These are phyloP conservation scores for Caretta caretta DNA, from an alignment of 2,113 vertebrate species.

Conservation along the genomic window DNA sequence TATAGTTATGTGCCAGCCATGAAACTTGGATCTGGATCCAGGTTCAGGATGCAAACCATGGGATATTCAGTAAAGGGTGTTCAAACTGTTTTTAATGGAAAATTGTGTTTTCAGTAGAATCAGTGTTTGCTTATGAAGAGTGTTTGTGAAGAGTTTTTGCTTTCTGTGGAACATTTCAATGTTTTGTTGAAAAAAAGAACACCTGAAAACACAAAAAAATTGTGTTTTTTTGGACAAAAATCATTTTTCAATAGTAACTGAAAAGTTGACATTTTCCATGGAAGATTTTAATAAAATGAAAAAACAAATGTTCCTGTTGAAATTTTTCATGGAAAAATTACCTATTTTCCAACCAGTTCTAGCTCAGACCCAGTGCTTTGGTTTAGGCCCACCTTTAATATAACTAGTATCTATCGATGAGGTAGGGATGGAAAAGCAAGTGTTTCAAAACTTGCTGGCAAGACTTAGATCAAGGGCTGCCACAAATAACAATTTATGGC, in stretches of 20 bases:
- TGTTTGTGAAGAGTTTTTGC: not conserved
- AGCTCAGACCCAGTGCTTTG: not conserved
- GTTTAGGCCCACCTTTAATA: not conserved
- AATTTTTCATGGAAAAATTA: not conserved
- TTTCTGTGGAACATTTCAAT: not conserved
- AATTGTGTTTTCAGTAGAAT: not conserved
- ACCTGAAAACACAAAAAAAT: too few relatives aligned
- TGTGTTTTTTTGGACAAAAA: not conserved
- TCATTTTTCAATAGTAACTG: not conserved
- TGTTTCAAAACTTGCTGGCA: not conserved
- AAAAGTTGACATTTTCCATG: not conserved
- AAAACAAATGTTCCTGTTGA: not conserved
- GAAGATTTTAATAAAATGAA: not conserved
- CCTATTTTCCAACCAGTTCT: not conserved
- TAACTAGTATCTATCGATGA: not conserved
- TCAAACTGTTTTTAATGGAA: not conserved
- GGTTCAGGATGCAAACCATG: not conserved
- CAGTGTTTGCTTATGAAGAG: not conserved
- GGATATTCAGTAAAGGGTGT: not conserved
- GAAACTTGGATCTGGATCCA: not conserved
- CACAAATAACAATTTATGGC: not conserved
- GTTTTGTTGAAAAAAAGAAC: not conserved
- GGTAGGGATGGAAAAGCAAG: not conserved
- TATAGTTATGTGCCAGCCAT: not conserved
- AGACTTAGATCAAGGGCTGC: not conserved